These are phyloP conservation scores for Antheraea yamamai DNA, from an alignment of 2,888 invertebrate species.

Conservation along the genomic window DNA sequence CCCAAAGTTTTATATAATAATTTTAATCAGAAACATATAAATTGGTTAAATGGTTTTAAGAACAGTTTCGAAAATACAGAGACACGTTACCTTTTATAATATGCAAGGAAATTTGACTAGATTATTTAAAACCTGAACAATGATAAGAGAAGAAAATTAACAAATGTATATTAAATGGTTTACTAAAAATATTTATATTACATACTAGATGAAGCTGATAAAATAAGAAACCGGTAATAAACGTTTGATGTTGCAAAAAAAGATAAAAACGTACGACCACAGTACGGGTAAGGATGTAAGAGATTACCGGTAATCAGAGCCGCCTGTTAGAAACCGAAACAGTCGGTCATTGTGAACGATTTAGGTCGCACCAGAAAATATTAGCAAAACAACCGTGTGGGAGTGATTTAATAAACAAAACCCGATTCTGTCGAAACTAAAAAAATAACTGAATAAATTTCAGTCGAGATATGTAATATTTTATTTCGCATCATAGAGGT, in stretches of 20 bases:
- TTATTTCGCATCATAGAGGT: background rate
- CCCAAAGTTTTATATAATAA: no score
- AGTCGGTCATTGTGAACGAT: slow-evolving; percentile 45
- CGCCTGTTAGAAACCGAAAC: slow-evolving; percentile 40
- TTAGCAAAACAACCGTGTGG: slow-evolving; percentile 36
- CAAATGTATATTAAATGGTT: no score
- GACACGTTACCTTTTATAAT: no score
- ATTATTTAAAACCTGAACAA: no score
- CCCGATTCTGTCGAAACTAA: slow-evolving; percentile 37
- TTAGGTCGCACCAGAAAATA: slow-evolving; percentile 41
- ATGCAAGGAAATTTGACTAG: no score
- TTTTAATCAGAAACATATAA: no score
- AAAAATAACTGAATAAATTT: slow-evolving; percentile 34
- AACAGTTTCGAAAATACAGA: no score
- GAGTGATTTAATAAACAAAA: slow-evolving; percentile 38
- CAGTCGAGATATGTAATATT: background rate
- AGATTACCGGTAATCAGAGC: slow-evolving; percentile 49
- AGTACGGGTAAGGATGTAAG: slow-evolving; percentile 27
- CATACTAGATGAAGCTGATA: background rate
- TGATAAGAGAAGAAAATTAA: no score
- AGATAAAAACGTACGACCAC: slow-evolving; percentile 10
- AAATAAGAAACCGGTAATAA: background rate
- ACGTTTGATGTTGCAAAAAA: slow-evolving; percentile 15
- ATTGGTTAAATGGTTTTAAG: no score
- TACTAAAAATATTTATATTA: background rate